Percentiles rank a stretch among this genome's conserved stretches.
phyloP scores from a whole-genome alignment of 2,797 vertebrate genomes.

The Scolopax rusticola region DNA sequence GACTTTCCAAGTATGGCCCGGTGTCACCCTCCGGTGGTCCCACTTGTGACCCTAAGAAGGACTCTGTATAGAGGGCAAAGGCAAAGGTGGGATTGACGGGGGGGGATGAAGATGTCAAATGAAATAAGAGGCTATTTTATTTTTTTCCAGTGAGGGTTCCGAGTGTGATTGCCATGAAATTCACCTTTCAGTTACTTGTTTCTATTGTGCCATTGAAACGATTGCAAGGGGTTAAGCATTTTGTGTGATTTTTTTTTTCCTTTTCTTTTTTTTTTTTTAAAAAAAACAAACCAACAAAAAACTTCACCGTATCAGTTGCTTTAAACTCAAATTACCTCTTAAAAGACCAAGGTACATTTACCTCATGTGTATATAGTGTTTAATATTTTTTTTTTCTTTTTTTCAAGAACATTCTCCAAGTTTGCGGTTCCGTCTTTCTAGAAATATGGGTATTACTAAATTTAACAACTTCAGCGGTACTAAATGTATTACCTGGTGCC shows the following conservation, averaged over 20 bases:
- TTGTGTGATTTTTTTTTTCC: constrained; percentile 24
- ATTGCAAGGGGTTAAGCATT: constrained; percentile 60
- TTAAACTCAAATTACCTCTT: constrained; percentile 91
- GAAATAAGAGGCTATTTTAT: constrained; percentile 37
- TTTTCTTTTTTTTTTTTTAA: not conserved
- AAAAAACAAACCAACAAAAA: not conserved
- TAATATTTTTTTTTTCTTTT: constrained; percentile 82
- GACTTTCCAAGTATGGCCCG: constrained; percentile 13
- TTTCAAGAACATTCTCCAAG: constrained; percentile 76
- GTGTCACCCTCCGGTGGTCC: constrained; percentile 37
- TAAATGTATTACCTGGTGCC: constrained; percentile 82
- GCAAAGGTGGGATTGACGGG: not conserved
- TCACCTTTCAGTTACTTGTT: constrained; percentile 69
- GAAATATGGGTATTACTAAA: constrained; percentile 82
- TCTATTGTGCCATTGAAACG: constrained; percentile 71
- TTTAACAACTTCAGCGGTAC: constrained; percentile 78
- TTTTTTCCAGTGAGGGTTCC: constrained; percentile 52
- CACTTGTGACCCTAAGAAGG: constrained; percentile 23
- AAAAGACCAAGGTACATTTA: constrained; percentile 97
- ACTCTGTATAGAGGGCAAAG: constrained; percentile 62
- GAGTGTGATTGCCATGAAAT: constrained; percentile 76
- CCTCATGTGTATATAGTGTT: constrained; percentile 92
- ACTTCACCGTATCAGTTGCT: constrained; percentile 74
- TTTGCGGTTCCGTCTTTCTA: constrained; percentile 88
- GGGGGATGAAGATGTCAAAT: constrained; percentile 34